These are phyloP conservation scores for Mystacornis crossleyi DNA, from an alignment of 2,113 vertebrate species.

Conservation along the genomic window DNA sequence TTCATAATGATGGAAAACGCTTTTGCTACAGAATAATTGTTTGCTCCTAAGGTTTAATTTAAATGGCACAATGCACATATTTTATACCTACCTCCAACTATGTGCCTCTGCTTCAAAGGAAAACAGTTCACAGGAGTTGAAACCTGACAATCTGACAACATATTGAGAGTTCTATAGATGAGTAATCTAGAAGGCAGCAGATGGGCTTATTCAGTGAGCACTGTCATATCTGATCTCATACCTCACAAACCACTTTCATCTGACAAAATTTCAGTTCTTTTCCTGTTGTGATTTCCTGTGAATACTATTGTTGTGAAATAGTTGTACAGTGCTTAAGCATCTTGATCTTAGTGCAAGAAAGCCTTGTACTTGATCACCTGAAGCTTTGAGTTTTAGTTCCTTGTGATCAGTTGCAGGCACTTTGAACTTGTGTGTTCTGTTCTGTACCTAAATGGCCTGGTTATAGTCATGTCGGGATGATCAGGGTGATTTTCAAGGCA, in stretches of 20 bases:
- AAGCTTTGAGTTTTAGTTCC: background rate
- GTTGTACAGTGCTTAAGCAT: background rate
- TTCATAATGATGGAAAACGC: background rate
- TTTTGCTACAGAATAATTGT: background rate
- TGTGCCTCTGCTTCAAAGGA: background rate
- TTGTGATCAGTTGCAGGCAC: background rate
- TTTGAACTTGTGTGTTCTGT: background rate
- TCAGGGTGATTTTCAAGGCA: too few species aligned
- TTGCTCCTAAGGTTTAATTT: background rate
- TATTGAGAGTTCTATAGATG: background rate
- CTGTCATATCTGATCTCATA: background rate
- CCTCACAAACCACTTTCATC: background rate
- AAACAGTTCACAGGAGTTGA: background rate
- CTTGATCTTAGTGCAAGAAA: background rate
- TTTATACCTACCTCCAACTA: background rate
- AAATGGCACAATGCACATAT: background rate
- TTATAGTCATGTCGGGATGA: too few species aligned
- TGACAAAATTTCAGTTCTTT: background rate
- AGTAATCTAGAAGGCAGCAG: conserved; percentile 15
- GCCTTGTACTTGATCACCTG: background rate
- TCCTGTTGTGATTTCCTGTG: background rate
- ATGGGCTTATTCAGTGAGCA: background rate
- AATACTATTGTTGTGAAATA: background rate
- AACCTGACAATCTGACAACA: background rate
- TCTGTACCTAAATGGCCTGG: background rate